phyloP scores from a whole-genome alignment of 2,797 vertebrate genomes.

The Hydrophis major region DNA sequence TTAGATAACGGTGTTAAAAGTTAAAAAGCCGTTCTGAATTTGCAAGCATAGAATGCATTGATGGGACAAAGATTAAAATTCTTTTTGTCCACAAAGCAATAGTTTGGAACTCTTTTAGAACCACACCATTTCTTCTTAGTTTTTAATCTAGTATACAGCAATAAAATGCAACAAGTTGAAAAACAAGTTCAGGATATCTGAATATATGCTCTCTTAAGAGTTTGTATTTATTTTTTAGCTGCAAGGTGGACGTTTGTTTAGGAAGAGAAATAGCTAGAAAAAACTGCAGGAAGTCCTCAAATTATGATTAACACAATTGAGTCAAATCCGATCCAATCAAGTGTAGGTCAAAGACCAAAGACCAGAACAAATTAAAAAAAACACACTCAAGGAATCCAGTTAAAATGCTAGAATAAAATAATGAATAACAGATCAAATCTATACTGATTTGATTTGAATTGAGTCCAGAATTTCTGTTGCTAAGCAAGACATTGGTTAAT shows the following conservation, averaged over 20 bases:
- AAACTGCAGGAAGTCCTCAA: background rate
- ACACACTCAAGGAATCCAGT: no score
- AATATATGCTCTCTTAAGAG: no score
- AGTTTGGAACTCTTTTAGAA: background rate
- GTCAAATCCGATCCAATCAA: no score
- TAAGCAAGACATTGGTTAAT: no score
- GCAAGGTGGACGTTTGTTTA: background rate
- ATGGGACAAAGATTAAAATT: background rate
- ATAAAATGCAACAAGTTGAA: background rate
- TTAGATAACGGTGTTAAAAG: conserved; percentile 25
- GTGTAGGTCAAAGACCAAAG: no score
- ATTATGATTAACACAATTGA: no score
- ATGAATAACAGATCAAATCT: no score
- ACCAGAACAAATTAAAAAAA: no score
- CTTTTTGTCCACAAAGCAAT: no score
- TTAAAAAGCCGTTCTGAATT: background rate
- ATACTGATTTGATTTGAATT: no score
- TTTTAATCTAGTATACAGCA: background rate
- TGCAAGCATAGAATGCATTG: background rate
- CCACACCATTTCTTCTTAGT: background rate
- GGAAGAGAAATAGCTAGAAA: background rate
- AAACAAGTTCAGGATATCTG: background rate
- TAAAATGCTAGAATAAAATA: no score
- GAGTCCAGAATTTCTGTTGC: background rate
- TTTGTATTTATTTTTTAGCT: background rate